Evolutionary conservation across 1,140 invertebrate genomes (phyloP).

Genomic region (Helicoverpa armigera): DNA sequence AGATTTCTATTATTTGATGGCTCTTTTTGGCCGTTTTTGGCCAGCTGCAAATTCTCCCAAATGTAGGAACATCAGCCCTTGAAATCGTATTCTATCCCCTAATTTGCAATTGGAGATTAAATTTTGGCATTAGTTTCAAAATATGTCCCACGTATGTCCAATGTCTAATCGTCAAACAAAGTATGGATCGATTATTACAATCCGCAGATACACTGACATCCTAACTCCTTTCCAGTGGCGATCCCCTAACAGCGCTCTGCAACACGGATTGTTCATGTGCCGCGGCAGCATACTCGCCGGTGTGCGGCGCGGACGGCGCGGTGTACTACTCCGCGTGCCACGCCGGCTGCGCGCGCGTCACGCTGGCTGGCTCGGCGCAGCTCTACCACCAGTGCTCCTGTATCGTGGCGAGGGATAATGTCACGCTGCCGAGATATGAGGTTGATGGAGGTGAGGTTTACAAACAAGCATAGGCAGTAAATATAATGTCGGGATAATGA

Average conservation of each 20-base stretch:
- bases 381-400: constrained; percentile 88
- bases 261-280: constrained; percentile 90
- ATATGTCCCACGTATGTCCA: too few species aligned
- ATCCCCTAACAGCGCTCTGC: constrained; percentile 85
- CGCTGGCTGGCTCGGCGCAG: constrained; percentile 70
- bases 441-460: constrained; percentile 34
- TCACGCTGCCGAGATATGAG: constrained; percentile 54
- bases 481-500: too few species aligned
- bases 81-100: too few species aligned
- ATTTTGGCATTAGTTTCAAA: too few species aligned
- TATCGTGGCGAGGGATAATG: constrained; percentile 58
- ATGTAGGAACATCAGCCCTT: too few species aligned
- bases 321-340: constrained; percentile 88
- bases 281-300: constrained; percentile 87
- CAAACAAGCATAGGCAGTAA: neutral
- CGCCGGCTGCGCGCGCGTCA: constrained; percentile 88
- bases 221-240: constrained; percentile 48
- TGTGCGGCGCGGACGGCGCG: constrained; percentile 93
- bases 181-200: too few species aligned
- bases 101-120: too few species aligned
- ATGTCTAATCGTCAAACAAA: too few species aligned
- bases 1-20: too few species aligned
- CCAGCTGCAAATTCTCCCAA: too few species aligned
- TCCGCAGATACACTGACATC: too few species aligned
- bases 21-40: too few species aligned